Evolutionary conservation across 2,888 invertebrate genomes (phyloP).

Genomic region (Acleris holmiana): DNA sequence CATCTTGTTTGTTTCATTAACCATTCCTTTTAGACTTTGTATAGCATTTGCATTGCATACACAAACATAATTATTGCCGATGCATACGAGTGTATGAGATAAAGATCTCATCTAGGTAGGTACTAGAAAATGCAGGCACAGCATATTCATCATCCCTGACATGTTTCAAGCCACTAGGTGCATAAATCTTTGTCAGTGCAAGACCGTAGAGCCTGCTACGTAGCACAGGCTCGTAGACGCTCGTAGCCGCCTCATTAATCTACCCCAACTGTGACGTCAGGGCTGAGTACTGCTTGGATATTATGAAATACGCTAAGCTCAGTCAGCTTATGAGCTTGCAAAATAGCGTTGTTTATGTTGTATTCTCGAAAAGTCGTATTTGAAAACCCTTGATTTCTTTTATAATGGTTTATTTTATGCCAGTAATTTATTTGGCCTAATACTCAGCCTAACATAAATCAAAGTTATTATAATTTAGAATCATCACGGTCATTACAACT

Average conservation of each 20-base stretch:
- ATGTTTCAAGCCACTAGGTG: conserved; percentile 17
- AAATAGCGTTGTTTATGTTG: background rate
- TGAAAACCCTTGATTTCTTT: background rate
- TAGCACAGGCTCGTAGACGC: conserved; percentile 31
- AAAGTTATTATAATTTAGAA: no score
- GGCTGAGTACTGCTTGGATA: conserved; percentile 20
- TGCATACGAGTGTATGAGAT: no score
- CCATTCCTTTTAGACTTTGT: background rate
- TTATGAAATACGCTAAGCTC: conserved; percentile 12
- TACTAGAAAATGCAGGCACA: background rate
- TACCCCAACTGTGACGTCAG: conserved; percentile 27
- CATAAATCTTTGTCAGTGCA: conserved; percentile 19
- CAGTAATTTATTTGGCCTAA: no score
- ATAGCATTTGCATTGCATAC: background rate
- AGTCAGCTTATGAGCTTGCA: background rate
- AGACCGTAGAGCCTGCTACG: conserved; percentile 30
- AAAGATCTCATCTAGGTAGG: no score
- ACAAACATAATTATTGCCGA: no score
- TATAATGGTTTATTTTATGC: no score
- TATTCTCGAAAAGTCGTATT: background rate
- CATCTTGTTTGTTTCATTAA: background rate
- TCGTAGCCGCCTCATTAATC: conserved; percentile 34
- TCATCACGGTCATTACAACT: no score
- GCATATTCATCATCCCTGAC: conserved; percentile 2
- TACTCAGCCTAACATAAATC: no score